A percentile compares a stretch with the other conserved stretches of the same genome.
Evolutionary conservation across 2,797 vertebrate species (phyloP).

Genomic region (Cygnus olor): DNA sequence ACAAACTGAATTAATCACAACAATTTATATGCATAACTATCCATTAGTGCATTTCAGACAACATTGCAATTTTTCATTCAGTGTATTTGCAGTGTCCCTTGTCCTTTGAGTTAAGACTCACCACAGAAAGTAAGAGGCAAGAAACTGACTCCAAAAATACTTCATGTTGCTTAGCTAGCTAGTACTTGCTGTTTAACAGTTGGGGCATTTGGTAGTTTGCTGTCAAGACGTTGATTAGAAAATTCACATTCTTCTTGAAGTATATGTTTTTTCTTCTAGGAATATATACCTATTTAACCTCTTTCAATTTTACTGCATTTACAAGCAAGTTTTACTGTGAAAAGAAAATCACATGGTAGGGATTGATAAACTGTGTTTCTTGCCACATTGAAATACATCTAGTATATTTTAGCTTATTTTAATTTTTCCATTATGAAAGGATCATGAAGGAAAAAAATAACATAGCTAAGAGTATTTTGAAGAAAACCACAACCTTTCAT

Average conservation of each 20-base stretch:
- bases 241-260: not conserved
- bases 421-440: not conserved
- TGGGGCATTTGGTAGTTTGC: not conserved
- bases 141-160: not conserved
- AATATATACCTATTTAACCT: not conserved
- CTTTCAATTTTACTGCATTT: not conserved
- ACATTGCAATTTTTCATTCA: constrained; percentile 49
- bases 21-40: constrained; percentile 56
- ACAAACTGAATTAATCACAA: constrained; percentile 63
- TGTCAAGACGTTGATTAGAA: not conserved
- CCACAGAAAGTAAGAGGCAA: not conserved
- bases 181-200: not conserved
- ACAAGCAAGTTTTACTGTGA: not conserved
- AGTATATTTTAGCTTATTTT: not conserved
- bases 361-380: not conserved
- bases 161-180: not conserved
- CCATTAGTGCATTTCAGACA: constrained; percentile 51
- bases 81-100: constrained; percentile 16
- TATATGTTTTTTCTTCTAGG: not conserved
- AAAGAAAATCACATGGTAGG: not conserved
- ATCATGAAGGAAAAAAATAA: not conserved
- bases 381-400: not conserved
- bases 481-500: not conserved
- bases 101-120: not conserved
- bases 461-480: not conserved